These are phyloP conservation scores for Stegastes partitus DNA, from an alignment of 2,113 vertebrate species.

Conservation along the genomic window DNA sequence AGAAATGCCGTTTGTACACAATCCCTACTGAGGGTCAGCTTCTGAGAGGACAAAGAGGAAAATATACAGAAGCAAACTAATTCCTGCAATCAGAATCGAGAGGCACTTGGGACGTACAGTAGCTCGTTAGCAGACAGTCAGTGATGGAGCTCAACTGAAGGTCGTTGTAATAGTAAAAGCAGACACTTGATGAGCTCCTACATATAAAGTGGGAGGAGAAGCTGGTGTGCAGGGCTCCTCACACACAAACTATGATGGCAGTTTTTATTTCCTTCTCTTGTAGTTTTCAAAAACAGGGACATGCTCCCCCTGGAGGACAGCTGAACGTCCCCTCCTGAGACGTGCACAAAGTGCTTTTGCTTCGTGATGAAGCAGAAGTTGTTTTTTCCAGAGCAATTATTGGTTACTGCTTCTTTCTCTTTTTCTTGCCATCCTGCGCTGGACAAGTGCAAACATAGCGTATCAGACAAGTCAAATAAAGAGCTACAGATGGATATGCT, in stretches of 20 bases:
- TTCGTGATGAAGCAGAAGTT: constrained; percentile 15
- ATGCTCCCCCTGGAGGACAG: constrained; percentile 13
- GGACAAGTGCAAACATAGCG: constrained; percentile 32
- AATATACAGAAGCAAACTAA: constrained; percentile 4
- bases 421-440: constrained; percentile 1
- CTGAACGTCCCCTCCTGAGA: constrained; percentile 51
- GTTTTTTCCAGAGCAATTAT: not conserved
- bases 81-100: constrained; percentile 31
- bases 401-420: not conserved
- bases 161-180: constrained; percentile 14
- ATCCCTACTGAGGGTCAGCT: not conserved
- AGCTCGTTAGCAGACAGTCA: constrained; percentile 13
- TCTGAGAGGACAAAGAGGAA: not conserved
- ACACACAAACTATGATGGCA: constrained; percentile 10
- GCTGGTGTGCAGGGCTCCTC: constrained; percentile 9
- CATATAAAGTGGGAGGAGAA: constrained; percentile 14
- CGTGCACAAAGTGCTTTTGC: constrained; percentile 32
- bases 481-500: not conserved
- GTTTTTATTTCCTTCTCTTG: not conserved
- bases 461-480: constrained; percentile 1
- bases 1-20: constrained; percentile 1
- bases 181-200: constrained; percentile 5
- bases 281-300: constrained; percentile 31
- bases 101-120: constrained; percentile 67
- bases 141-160: not conserved